Percentiles rank a stretch among this genome's conserved stretches.
These are phyloP conservation scores for Cydia amplana DNA, from an alignment of 1,140 invertebrate genomes.

Conservation along the genomic window DNA sequence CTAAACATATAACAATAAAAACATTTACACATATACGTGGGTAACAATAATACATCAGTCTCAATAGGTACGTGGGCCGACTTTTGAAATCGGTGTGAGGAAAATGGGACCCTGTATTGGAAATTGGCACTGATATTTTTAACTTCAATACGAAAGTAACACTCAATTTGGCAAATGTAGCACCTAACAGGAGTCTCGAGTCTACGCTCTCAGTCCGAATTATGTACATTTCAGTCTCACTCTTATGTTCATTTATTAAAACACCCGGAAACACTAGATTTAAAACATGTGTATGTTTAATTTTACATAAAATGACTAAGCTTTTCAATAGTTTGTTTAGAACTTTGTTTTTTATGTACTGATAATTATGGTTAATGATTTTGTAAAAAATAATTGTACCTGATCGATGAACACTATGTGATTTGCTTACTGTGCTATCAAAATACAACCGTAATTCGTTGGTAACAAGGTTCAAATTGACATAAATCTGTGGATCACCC, in stretches of 20 bases:
- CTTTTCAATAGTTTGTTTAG: neutral
- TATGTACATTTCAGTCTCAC: slow-evolving; percentile 14
- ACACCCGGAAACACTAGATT: neutral
- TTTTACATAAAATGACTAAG: neutral
- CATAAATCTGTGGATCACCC: neutral
- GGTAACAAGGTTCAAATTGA: neutral
- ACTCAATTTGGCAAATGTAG: slow-evolving; percentile 12
- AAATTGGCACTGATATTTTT: slow-evolving; percentile 26
- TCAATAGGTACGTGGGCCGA: slow-evolving; percentile 14
- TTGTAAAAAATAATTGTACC: neutral
- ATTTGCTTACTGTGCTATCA: slow-evolving; percentile 8
- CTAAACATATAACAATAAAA: slow-evolving; percentile 8
- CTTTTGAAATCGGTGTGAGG: slow-evolving; percentile 21
- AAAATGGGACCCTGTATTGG: slow-evolving; percentile 22
- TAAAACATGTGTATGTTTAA: neutral
- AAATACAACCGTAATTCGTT: slow-evolving; percentile 13
- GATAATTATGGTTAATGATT: neutral
- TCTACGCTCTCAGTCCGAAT: neutral
- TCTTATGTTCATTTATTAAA: neutral
- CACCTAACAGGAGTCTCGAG: neutral
- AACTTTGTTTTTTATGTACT: neutral
- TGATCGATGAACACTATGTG: neutral
- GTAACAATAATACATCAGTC: slow-evolving; percentile 20
- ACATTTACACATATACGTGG: slow-evolving; percentile 2
- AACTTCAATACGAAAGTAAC: slow-evolving; percentile 13